Conservation (phyloP, 2,888 invertebrate genomes). For the Lysandra bellargus region DNA sequence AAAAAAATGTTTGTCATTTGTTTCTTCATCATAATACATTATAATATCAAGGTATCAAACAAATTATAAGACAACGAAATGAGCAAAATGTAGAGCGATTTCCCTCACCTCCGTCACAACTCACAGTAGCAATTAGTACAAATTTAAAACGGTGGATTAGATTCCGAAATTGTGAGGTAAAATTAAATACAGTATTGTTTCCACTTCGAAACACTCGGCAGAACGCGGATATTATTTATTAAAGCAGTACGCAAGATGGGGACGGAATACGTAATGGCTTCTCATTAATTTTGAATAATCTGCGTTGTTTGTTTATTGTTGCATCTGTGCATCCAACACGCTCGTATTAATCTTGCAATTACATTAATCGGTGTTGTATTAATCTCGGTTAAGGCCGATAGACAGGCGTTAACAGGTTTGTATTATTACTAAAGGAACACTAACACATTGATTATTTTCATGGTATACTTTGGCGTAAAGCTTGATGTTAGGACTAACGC, state of each 20-base stretch:
- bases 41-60: neutral
- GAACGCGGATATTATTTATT: slow-evolving; percentile 53
- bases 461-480: too few relatives aligned
- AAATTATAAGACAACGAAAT: neutral
- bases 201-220: slow-evolving; percentile 41
- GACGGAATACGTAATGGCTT: slow-evolving; percentile 59
- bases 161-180: neutral
- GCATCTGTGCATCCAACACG: neutral
- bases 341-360: neutral
- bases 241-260: slow-evolving; percentile 45
- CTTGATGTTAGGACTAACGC: too few relatives aligned
- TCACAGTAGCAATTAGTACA: neutral
- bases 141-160: slow-evolving; percentile 1
- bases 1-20: neutral
- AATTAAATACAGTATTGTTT: slow-evolving; percentile 28
- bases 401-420: neutral
- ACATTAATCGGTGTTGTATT: slow-evolving; percentile 17
- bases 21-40: neutral
- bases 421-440: neutral
- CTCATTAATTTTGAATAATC: slow-evolving; percentile 39
- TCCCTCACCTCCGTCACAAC: neutral
- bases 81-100: neutral
- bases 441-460: neutral
- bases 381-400: neutral
- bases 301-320: slow-evolving; percentile 8